These are phyloP conservation scores for Pedetes capensis DNA, from an alignment of 2,113 vertebrate genomes.

Conservation along the genomic window DNA sequence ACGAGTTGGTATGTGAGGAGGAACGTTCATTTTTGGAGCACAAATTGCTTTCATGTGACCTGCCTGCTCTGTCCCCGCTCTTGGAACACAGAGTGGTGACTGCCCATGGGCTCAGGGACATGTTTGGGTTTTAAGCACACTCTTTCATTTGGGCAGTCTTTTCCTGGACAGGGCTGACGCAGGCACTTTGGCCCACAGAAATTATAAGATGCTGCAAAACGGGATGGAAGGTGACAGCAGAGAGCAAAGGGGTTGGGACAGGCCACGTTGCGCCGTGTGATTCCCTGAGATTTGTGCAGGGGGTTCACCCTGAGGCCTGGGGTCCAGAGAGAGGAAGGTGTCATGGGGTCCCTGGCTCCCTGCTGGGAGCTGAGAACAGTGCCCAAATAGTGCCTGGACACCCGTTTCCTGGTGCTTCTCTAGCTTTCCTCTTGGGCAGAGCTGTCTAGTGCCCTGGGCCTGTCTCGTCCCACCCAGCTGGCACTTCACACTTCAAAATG, in stretches of 20 bases:
- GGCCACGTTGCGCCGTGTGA: not conserved
- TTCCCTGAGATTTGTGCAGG: not conserved
- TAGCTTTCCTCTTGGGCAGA: not conserved
- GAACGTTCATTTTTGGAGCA: constrained; percentile 34
- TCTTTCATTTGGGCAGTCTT: constrained; percentile 69
- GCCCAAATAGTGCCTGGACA: not conserved
- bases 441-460: not conserved
- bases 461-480: not conserved
- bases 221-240: not conserved
- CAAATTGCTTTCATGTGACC: constrained; percentile 50
- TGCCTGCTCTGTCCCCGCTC: not conserved
- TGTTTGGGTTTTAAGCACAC: constrained; percentile 57
- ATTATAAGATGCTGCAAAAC: constrained; percentile 50
- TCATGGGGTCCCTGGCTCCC: not conserved
- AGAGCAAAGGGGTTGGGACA: not conserved
- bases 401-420: not conserved
- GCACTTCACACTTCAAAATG: not conserved
- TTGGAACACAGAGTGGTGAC: constrained; percentile 15
- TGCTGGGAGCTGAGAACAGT: not conserved
- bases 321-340: not conserved
- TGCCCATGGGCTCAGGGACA: not conserved
- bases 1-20: not conserved
- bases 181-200: constrained; percentile 57
- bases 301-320: not conserved
- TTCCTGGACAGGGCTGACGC: constrained; percentile 65